A percentile compares a stretch with the other conserved stretches of the same genome.
Evolutionary conservation across 1,140 invertebrate genomes (phyloP).

Genomic region (Cotesia chilonis): DNA sequence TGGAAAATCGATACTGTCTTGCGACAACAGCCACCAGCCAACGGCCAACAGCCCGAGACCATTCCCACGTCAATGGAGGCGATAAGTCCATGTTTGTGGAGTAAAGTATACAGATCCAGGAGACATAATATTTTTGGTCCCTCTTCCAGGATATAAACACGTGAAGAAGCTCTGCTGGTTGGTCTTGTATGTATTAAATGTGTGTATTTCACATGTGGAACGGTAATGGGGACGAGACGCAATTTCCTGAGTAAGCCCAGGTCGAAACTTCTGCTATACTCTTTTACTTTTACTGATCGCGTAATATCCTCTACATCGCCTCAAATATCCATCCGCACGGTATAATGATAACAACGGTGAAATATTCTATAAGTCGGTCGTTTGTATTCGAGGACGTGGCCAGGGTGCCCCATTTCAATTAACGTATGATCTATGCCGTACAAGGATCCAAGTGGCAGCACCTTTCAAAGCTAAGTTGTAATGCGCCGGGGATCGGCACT

Average conservation of each 20-base stretch:
- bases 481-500: constrained; percentile 57
- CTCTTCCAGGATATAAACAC: constrained; percentile 12
- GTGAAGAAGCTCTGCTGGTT: constrained; percentile 4
- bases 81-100: constrained; percentile 14
- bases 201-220: neutral
- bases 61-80: constrained; percentile 16
- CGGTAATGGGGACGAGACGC: constrained; percentile 36
- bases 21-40: neutral
- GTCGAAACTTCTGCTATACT: constrained; percentile 1
- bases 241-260: constrained; percentile 49
- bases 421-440: constrained; percentile 67
- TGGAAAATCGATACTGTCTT: constrained; percentile 45
- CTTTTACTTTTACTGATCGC: no score
- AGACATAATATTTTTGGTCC: constrained; percentile 13
- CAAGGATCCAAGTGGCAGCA: constrained; percentile 54
- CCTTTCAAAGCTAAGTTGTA: constrained; percentile 56
- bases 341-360: constrained; percentile 60
- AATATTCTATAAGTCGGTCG: constrained; percentile 65
- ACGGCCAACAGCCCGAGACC: no score
- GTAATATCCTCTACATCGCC: constrained; percentile 7
- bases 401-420: constrained; percentile 65
- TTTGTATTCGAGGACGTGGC: constrained; percentile 64
- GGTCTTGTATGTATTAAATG: no score
- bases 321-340: constrained; percentile 40
- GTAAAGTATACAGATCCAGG: neutral